Evolutionary conservation across 2,113 vertebrate genomes (phyloP).

Genomic region (Heterotis niloticus): DNA sequence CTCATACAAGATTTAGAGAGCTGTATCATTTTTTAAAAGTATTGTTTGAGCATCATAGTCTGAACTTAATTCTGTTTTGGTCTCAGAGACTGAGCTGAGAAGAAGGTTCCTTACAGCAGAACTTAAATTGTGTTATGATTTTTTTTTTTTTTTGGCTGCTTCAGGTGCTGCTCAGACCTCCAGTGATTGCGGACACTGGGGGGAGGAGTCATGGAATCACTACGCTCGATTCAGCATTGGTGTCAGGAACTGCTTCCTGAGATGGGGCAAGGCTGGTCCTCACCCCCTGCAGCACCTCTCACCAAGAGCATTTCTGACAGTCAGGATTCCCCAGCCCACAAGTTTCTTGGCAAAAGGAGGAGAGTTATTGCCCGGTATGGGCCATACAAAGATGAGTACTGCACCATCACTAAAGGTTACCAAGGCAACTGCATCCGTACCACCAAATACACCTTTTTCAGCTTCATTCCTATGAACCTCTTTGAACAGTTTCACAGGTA

Average conservation of each 20-base stretch:
- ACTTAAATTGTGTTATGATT: not conserved
- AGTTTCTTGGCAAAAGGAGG: slow-evolving; percentile 62
- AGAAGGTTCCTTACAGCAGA: not conserved
- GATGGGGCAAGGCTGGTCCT: slow-evolving; percentile 46
- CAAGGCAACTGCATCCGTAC: slow-evolving; percentile 84
- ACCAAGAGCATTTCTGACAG: slow-evolving; percentile 38
- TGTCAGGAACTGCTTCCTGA: slow-evolving; percentile 61
- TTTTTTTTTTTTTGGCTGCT: not conserved
- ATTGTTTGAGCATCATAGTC: not conserved
- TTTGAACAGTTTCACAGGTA: slow-evolving; percentile 98
- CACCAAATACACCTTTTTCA: slow-evolving; percentile 85
- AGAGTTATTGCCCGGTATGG: slow-evolving; percentile 70
- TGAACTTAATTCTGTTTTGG: not conserved
- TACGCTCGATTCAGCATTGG: slow-evolving; percentile 66
- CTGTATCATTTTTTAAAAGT: not conserved
- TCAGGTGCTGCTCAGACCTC: slow-evolving; percentile 2
- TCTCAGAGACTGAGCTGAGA: not conserved
- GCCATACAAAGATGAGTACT: slow-evolving; percentile 71
- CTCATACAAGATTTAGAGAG: too few species aligned
- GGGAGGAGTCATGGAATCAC: slow-evolving; percentile 61
- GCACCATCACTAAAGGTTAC: slow-evolving; percentile 67
- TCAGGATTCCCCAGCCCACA: slow-evolving; percentile 38
- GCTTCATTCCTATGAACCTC: slow-evolving; percentile 90
- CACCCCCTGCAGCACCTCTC: slow-evolving; percentile 29
- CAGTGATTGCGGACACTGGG: not conserved